phyloP scores from a whole-genome alignment of 2,888 invertebrate species.

The Carcina quercana region DNA sequence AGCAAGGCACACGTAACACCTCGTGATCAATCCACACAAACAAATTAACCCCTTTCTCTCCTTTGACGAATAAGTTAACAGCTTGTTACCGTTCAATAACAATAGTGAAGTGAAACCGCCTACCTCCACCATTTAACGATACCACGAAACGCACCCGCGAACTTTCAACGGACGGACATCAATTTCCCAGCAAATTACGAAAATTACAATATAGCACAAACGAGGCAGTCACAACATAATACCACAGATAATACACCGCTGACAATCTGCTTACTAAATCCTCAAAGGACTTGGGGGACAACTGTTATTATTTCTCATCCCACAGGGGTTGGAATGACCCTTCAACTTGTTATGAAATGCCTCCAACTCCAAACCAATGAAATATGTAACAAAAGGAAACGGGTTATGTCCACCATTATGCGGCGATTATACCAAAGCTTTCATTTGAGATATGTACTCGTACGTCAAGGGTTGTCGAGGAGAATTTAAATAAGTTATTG shows the following conservation, averaged over 20 bases:
- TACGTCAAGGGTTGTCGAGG: slow-evolving; percentile 33
- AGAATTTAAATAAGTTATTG: slow-evolving; percentile 40
- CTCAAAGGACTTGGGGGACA: slow-evolving; percentile 21
- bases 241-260: too few relatives aligned
- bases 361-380: slow-evolving; percentile 47
- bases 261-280: slow-evolving; percentile 24
- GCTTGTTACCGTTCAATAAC: slow-evolving; percentile 29
- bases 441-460: slow-evolving; percentile 41
- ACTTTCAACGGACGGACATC: too few relatives aligned
- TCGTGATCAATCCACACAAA: slow-evolving; percentile 18
- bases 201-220: slow-evolving; percentile 5
- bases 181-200: too few relatives aligned
- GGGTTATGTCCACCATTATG: slow-evolving; percentile 41
- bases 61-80: slow-evolving; percentile 34
- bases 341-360: slow-evolving; percentile 42
- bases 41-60: slow-evolving; percentile 19
- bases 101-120: slow-evolving; percentile 17
- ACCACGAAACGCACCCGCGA: too few relatives aligned
- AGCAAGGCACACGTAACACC: slow-evolving; percentile 6
- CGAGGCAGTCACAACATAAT: slow-evolving; percentile 4
- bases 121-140: too few relatives aligned
- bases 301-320: slow-evolving; percentile 38
- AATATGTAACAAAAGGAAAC: slow-evolving; percentile 61
- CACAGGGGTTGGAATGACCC: slow-evolving; percentile 39
- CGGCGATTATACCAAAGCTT: slow-evolving; percentile 40